Evolutionary conservation across 2,113 vertebrate genomes (phyloP).

Genomic region (Ophiodon elongatus): DNA sequence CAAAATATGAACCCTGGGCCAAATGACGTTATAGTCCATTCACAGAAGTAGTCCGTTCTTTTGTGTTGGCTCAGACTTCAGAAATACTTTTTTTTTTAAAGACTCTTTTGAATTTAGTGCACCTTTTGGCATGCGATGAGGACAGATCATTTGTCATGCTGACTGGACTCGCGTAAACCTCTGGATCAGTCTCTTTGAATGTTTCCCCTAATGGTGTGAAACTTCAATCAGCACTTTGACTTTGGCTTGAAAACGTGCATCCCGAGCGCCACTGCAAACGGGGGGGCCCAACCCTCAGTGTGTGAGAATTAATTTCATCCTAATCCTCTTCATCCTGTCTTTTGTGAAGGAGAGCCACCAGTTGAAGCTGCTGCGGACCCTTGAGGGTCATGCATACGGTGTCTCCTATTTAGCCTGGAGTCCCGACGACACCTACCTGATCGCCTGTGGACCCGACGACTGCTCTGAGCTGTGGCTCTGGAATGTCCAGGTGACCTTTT

Average conservation of each 20-base stretch:
- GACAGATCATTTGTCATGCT: not conserved
- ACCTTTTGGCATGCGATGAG: not conserved
- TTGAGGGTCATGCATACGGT: conserved; percentile 97
- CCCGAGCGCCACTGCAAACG: too few species aligned
- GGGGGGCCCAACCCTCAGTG: not conserved
- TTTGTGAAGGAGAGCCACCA: conserved; percentile 93
- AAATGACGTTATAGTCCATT: not conserved
- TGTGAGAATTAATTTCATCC: not conserved
- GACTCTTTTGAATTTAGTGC: not conserved
- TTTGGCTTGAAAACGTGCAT: too few species aligned
- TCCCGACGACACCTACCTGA: conserved; percentile 97
- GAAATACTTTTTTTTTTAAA: not conserved
- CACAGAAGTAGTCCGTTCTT: not conserved
- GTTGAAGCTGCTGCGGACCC: conserved; percentile 94
- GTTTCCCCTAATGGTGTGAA: too few species aligned
- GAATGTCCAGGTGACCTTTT: conserved; percentile 92
- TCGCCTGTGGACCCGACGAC: conserved; percentile 98
- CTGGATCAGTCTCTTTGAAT: not conserved
- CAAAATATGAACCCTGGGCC: not conserved
- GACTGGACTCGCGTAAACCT: not conserved
- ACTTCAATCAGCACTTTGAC: too few species aligned
- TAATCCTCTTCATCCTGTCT: not conserved
- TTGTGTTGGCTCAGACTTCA: not conserved
- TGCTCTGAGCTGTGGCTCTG: conserved; percentile 99
- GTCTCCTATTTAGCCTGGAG: conserved; percentile 99